Conservation (phyloP, 2,888 invertebrate genomes). For the Parelbella ahira region DNA sequence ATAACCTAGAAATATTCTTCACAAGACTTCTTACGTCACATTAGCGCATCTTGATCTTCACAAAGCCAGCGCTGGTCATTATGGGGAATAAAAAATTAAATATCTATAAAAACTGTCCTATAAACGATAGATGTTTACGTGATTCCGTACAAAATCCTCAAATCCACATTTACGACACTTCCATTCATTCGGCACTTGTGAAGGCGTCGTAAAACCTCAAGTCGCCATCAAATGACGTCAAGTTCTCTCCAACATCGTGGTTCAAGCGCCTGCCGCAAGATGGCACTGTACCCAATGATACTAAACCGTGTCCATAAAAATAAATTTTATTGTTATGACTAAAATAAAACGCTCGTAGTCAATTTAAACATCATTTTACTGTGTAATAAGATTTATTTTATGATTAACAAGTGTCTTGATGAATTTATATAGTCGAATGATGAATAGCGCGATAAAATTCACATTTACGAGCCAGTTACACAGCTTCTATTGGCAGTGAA, state of each 20-base stretch:
- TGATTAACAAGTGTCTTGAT: conserved; percentile 80
- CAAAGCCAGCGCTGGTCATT: too few relatives aligned
- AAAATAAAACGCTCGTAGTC: conserved; percentile 81
- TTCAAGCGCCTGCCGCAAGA: conserved; percentile 50
- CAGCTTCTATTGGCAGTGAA: conserved; percentile 69
- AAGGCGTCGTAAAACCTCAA: conserved; percentile 53
- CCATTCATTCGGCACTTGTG: conserved; percentile 52
- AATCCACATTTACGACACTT: conserved; percentile 60
- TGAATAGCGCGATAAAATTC: conserved; percentile 76
- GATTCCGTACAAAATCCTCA: too few relatives aligned
- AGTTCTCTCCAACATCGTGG: conserved; percentile 44
- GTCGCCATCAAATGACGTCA: conserved; percentile 57
- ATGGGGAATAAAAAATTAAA: too few relatives aligned
- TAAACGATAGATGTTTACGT: too few relatives aligned
- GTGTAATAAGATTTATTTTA: conserved; percentile 80
- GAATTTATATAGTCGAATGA: conserved; percentile 76
- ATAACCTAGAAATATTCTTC: too few relatives aligned
- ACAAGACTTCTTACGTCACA: too few relatives aligned
- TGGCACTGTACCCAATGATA: conserved; percentile 59
- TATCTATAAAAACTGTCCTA: too few relatives aligned
- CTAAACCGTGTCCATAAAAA: conserved; percentile 67
- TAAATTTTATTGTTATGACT: conserved; percentile 81
- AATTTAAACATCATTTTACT: conserved; percentile 80
- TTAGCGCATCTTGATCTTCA: too few relatives aligned
- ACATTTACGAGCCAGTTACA: conserved; percentile 70